These are phyloP conservation scores for Hephaestus fuliginosus DNA, from an alignment of 2,797 vertebrate genomes.

Conservation along the genomic window DNA sequence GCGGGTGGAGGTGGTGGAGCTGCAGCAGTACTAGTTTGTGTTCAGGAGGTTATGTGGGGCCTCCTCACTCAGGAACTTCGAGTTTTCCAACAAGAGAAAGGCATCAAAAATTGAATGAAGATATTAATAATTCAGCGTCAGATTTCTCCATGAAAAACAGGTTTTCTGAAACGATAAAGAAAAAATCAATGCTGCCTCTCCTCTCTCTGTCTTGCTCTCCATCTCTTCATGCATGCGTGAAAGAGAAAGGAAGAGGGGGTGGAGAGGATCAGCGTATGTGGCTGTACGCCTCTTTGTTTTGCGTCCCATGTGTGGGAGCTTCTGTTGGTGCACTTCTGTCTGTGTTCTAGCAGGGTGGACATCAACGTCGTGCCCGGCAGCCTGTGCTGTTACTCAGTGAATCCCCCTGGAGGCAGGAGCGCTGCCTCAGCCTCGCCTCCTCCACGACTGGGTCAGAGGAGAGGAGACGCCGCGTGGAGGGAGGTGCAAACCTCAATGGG, in stretches of 20 bases:
- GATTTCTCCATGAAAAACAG: constrained; percentile 83
- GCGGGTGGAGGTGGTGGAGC: constrained; percentile 54
- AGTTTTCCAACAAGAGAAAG: constrained; percentile 80
- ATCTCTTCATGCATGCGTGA: constrained; percentile 54
- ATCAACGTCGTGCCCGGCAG: constrained; percentile 69
- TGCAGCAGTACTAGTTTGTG: constrained; percentile 44
- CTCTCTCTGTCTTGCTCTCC: constrained; percentile 50
- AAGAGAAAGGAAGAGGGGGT: constrained; percentile 51
- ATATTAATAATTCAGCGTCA: constrained; percentile 87
- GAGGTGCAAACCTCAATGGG: constrained; percentile 69
- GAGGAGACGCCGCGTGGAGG: constrained; percentile 61
- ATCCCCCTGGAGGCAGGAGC: constrained; percentile 65
- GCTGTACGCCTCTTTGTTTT: constrained; percentile 68
- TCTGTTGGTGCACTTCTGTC: constrained; percentile 55
- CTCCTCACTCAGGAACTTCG: constrained; percentile 77
- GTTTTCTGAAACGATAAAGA: constrained; percentile 82
- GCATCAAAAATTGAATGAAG: constrained; percentile 88
- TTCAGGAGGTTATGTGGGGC: constrained; percentile 60
- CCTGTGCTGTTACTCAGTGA: constrained; percentile 64
- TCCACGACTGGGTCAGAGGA: constrained; percentile 70
- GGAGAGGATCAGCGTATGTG: constrained; percentile 55
- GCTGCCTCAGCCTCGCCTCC: constrained; percentile 67
- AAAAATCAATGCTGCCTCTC: constrained; percentile 83
- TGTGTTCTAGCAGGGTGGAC: constrained; percentile 63
- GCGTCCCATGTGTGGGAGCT: constrained; percentile 66